Evolutionary conservation across 1,140 invertebrate genomes (phyloP).

Genomic region (Bombus superbus): DNA sequence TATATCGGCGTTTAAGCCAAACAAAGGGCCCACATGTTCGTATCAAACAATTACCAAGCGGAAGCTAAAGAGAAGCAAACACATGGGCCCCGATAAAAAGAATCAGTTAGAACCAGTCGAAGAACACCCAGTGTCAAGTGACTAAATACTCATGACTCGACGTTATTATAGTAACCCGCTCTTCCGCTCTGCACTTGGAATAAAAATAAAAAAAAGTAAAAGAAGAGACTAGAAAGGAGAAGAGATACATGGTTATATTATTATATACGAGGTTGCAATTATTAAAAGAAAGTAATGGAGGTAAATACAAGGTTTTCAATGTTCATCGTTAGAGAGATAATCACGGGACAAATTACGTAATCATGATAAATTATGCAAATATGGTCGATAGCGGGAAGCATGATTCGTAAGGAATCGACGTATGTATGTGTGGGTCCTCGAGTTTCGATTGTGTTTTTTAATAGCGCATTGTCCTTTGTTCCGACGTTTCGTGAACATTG

Average conservation of each 20-base stretch:
- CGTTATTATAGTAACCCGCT: neutral
- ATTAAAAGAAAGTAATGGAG: neutral
- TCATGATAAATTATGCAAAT: slow-evolving; percentile 7
- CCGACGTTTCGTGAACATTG: no score
- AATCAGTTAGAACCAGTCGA: neutral
- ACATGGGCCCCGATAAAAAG: neutral
- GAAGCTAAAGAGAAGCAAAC: neutral
- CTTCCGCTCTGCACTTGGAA: neutral
- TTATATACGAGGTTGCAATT: no score
- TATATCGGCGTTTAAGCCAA: neutral
- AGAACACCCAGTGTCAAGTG: neutral
- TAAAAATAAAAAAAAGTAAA: neutral
- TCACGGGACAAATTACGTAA: slow-evolving; percentile 16
- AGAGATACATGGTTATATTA: neutral
- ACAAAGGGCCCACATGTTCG: neutral
- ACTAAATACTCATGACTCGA: neutral
- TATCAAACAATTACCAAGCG: neutral
- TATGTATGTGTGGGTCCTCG: no score
- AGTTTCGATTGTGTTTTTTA: no score
- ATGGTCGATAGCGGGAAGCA: neutral
- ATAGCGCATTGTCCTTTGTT: no score
- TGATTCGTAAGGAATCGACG: neutral
- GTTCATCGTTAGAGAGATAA: slow-evolving; percentile 13
- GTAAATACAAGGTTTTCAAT: neutral
- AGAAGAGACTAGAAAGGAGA: neutral